Conservation (phyloP, 2,888 invertebrate species). For the Slavum lentiscoides region DNA sequence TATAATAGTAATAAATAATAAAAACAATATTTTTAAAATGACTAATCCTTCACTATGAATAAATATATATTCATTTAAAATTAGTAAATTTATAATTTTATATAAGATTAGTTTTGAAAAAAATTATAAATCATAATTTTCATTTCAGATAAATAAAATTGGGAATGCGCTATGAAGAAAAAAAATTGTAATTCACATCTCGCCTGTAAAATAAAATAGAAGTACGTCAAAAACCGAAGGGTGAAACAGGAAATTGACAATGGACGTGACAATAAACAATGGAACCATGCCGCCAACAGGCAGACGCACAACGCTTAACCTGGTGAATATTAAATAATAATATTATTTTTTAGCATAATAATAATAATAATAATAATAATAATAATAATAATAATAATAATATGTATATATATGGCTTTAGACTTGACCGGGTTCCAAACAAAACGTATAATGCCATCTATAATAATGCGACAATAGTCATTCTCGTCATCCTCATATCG, state of each 20-base stretch:
- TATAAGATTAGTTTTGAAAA: background rate
- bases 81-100: background rate
- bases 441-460: slow-evolving; percentile 37
- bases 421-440: slow-evolving; percentile 52
- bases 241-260: slow-evolving; percentile 54
- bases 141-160: slow-evolving; percentile 34
- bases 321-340: slow-evolving; percentile 52
- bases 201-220: slow-evolving; percentile 46
- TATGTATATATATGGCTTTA: slow-evolving; percentile 25
- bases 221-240: slow-evolving; percentile 51
- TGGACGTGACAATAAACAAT: slow-evolving; percentile 54
- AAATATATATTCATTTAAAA: no score
- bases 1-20: no score
- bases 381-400: slow-evolving; percentile 20
- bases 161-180: slow-evolving; percentile 1
- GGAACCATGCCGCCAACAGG: slow-evolving; percentile 33
- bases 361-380: slow-evolving; percentile 36
- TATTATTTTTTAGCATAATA: slow-evolving; percentile 48
- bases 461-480: slow-evolving; percentile 53
- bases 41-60: no score
- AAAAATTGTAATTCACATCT: slow-evolving; percentile 47
- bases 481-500: slow-evolving; percentile 45
- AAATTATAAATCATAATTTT: slow-evolving; percentile 24
- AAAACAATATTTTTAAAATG: no score
- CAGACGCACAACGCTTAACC: slow-evolving; percentile 43